Base-by-base conservation (phyloP, 1,140 invertebrate genomes). In the Meloidogyne floridensis region DNA sequence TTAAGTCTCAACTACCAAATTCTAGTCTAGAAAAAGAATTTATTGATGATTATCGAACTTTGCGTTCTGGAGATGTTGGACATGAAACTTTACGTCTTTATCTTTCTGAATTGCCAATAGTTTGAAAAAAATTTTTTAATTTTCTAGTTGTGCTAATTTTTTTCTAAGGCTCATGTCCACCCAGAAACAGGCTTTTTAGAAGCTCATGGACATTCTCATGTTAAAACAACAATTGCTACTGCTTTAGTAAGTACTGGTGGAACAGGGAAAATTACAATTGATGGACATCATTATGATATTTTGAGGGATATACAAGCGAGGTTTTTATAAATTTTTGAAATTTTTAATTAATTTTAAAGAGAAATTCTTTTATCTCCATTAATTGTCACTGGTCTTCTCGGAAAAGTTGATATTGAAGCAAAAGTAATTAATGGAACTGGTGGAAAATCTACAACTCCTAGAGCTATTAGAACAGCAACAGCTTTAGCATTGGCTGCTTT, bases 341-440 rank as follows among this genome's bases (percentile, higher is more conserved):
- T 77, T 43, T 42, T 47, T 20, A 72, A 5, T 56, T 20, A 4
- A 10, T 11, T 80, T 80, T 87, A 81, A 18, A 88, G 87, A 79
- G 87, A 88, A 77, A 86, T 77, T 70, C 80, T 88, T 15, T 51
- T 89, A 51, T 77, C 83, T 43, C 87, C 87, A 10, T 71, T 89
- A 70, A 86, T 88, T 43, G 78, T 88, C 15, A 79, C 86, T 43
- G 82, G 85, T 2, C 75, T 79, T 47, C 80, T 88, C 10, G 88
- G 88, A 20, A 70, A 80, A 71, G 79, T 88, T 51, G 87, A 89
- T 78, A 75, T 88, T 42, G 83, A 75, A 69, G 87, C 85, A 20
- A 87, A 75, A 51, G 71, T 84, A 15, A 18, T 79, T 32, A 18
- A 59, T 11, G 77, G 87, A 56, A 51, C 72, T 8, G 88, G 84